phyloP scores from a whole-genome alignment of 2,888 invertebrate genomes.

The Perdita meconis region DNA sequence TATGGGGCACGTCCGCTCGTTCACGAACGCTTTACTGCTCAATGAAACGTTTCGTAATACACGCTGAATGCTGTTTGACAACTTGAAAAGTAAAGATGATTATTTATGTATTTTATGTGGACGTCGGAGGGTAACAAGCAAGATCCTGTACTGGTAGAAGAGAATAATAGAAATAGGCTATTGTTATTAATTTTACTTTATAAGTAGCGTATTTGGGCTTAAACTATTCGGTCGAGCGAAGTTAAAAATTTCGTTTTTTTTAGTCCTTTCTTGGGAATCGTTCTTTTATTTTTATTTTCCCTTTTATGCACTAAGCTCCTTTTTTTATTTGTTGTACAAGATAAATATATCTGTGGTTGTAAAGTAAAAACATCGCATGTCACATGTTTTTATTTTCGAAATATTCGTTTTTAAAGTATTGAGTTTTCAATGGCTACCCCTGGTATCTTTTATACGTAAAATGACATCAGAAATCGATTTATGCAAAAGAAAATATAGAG shows the following conservation, averaged over 20 bases:
- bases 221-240: not conserved
- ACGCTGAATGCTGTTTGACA: constrained; percentile 5
- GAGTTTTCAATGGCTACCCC: too few species aligned
- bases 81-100: constrained; percentile 11
- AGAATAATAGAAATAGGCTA: constrained; percentile 2
- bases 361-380: too few species aligned
- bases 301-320: too few species aligned
- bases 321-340: too few species aligned
- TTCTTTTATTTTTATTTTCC: too few species aligned
- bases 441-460: too few species aligned
- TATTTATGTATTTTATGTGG: constrained; percentile 31
- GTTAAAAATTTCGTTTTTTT: not conserved
- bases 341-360: too few species aligned
- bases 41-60: constrained; percentile 40
- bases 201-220: not conserved
- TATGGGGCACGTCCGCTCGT: constrained; percentile 53
- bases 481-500: too few species aligned
- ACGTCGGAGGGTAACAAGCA: constrained; percentile 17
- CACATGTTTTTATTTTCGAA: too few species aligned
- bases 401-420: too few species aligned
- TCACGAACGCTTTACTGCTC: constrained; percentile 5
- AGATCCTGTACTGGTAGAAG: not conserved
- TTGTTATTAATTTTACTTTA: constrained; percentile 11
- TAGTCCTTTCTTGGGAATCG: not conserved
- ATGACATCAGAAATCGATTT: too few species aligned